Conservation (phyloP, 2,888 invertebrate genomes). For the Hyppa rectilinea region DNA sequence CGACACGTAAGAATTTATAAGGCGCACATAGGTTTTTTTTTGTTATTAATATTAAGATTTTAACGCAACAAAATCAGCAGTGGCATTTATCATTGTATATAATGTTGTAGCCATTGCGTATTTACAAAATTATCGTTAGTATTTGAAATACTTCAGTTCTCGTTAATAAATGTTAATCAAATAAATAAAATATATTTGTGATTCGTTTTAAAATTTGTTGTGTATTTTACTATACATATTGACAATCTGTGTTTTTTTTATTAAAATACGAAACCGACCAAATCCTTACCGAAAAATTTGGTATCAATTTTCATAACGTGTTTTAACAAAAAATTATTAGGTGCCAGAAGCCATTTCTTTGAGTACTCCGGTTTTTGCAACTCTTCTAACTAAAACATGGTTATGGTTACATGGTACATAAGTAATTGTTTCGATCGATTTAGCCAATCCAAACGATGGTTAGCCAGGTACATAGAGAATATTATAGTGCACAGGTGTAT, state of each 20-base stretch:
- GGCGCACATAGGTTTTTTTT: conserved; percentile 1
- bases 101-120: conserved; percentile 21
- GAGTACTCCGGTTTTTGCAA: neutral
- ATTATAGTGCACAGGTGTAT: no score
- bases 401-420: no score
- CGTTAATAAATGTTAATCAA: conserved; percentile 33
- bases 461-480: no score
- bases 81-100: conserved; percentile 15
- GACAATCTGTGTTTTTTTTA: conserved; percentile 45
- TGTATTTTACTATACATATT: conserved; percentile 42
- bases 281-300: neutral
- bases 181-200: conserved; percentile 34
- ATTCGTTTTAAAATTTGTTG: conserved; percentile 53
- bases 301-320: neutral
- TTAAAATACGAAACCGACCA: neutral
- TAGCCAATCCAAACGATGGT: no score
- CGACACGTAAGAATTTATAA: no score
- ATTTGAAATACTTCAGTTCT: conserved; percentile 40
- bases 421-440: no score
- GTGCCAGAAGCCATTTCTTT: neutral
- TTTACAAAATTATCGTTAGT: conserved; percentile 39
- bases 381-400: neutral
- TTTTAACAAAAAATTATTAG: neutral
- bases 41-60: conserved; percentile 25
- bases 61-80: conserved; percentile 7